These are phyloP conservation scores for Bombus turneri DNA, from an alignment of 1,140 invertebrate species.

Conservation along the genomic window DNA sequence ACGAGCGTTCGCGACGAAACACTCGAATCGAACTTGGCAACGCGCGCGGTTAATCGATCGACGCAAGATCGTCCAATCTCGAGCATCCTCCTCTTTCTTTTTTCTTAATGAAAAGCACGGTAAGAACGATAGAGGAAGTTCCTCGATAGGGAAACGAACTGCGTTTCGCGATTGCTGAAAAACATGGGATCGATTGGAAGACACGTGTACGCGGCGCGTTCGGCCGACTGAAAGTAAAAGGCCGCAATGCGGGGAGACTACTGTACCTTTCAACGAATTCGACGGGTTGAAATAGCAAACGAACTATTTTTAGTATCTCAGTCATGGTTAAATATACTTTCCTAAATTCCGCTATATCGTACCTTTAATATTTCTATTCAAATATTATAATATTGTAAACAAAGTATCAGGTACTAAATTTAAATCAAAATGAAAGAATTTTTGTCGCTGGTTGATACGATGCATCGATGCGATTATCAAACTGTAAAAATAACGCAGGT, in stretches of 20 bases:
- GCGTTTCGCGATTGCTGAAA: constrained; percentile 31
- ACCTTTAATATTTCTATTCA: too few relatives aligned
- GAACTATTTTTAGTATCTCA: too few relatives aligned
- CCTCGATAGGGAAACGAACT: background rate
- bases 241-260: constrained; percentile 48
- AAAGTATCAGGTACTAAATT: too few relatives aligned
- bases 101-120: background rate
- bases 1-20: background rate
- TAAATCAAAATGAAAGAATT: background rate
- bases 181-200: constrained; percentile 41
- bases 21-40: constrained; percentile 6
- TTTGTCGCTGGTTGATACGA: background rate
- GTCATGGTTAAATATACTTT: too few relatives aligned
- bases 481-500: background rate
- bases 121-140: background rate
- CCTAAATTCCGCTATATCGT: too few relatives aligned
- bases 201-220: constrained; percentile 38
- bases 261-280: constrained; percentile 13
- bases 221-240: constrained; percentile 52
- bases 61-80: background rate
- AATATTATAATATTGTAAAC: too few relatives aligned
- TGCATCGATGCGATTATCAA: too few relatives aligned
- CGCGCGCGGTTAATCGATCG: constrained; percentile 21
- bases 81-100: background rate
- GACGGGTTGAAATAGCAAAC: too few relatives aligned